Evolutionary conservation across 2,113 vertebrate species (phyloP).

Genomic region (Willisornis vidua): DNA sequence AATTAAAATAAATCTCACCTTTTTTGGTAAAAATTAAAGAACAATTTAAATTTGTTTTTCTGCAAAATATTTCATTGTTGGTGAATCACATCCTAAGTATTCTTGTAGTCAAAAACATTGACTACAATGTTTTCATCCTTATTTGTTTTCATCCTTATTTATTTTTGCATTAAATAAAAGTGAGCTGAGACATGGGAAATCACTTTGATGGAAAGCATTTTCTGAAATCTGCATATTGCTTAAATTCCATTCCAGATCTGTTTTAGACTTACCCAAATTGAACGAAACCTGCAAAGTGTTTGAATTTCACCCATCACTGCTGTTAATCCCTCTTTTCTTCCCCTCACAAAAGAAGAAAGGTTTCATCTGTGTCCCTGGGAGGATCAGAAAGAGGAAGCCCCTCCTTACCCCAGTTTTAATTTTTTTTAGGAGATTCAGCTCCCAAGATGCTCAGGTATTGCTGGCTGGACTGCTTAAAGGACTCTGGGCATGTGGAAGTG

Average conservation of each 20-base stretch:
- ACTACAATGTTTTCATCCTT: neutral
- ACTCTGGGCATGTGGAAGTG: neutral
- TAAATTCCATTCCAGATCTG: neutral
- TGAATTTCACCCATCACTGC: constrained; percentile 15
- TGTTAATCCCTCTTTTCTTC: constrained; percentile 34
- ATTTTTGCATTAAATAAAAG: neutral
- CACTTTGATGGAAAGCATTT: neutral
- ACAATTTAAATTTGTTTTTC: neutral
- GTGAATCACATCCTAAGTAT: neutral
- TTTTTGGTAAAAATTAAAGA: neutral
- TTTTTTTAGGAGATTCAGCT: neutral
- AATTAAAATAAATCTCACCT: neutral
- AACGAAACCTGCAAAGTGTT: neutral
- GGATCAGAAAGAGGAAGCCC: neutral
- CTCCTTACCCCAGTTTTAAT: neutral
- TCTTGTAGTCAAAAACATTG: neutral
- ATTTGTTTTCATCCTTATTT: neutral
- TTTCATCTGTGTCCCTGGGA: neutral
- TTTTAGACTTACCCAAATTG: neutral
- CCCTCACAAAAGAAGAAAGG: neutral
- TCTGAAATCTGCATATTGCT: neutral
- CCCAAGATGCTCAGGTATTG: neutral
- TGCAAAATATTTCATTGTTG: neutral
- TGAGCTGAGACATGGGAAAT: neutral
- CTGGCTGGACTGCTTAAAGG: neutral